A percentile compares a stretch with the other conserved stretches of the same genome.
Evolutionary conservation across 2,888 invertebrate species (phyloP).

Genomic region (Eupithecia subfuscata): DNA sequence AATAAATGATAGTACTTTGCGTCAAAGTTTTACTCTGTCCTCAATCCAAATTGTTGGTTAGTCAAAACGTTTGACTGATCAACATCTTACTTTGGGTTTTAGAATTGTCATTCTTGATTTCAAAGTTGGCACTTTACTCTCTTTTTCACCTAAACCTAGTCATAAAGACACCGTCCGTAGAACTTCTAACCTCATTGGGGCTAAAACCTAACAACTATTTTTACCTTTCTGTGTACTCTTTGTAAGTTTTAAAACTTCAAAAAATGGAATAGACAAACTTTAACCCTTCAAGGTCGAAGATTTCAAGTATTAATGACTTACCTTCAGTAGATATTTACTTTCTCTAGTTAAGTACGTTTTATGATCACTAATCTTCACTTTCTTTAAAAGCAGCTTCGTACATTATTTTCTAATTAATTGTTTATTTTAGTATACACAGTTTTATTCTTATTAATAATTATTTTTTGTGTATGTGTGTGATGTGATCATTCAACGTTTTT

Average conservation of each 20-base stretch:
- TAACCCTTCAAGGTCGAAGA: slow-evolving; percentile 23
- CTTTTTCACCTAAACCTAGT: neutral
- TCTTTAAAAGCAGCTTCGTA: neutral
- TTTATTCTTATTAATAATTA: neutral
- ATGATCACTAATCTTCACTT: neutral
- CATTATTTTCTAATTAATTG: neutral
- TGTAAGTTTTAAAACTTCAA: neutral
- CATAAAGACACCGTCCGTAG: neutral
- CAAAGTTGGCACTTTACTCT: neutral
- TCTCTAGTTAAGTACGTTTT: slow-evolving; percentile 17
- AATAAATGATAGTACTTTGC: slow-evolving; percentile 22
- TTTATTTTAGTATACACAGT: neutral
- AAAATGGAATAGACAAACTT: slow-evolving; percentile 15
- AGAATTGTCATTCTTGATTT: neutral
- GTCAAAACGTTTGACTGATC: neutral
- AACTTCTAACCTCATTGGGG: neutral
- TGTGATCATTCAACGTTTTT: neutral
- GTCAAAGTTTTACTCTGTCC: slow-evolving; percentile 9
- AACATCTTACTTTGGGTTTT: neutral
- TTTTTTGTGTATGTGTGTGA: no score
- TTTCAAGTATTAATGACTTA: slow-evolving; percentile 15
- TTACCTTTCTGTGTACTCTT: neutral
- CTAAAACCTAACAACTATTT: neutral
- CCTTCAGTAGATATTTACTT: slow-evolving; percentile 19
- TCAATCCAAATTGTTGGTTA: neutral